A percentile compares a stretch with the other conserved stretches of the same genome.
These are phyloP conservation scores for Abscondita cerata DNA, from an alignment of 2,888 invertebrate species.

Conservation along the genomic window DNA sequence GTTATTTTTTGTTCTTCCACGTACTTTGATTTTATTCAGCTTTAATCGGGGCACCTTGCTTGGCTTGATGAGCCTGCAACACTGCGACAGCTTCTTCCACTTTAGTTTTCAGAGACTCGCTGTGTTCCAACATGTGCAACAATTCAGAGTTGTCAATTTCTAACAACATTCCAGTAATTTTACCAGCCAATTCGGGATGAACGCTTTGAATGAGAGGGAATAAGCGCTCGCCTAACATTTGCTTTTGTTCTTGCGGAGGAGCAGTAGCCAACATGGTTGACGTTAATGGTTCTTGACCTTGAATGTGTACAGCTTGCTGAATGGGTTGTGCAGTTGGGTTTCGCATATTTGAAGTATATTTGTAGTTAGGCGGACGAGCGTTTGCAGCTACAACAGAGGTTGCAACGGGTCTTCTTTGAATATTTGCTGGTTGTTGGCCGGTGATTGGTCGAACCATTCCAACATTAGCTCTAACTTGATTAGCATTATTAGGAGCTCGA, in stretches of 20 bases:
- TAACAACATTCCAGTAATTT: slow-evolving; percentile 98
- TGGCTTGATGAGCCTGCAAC: slow-evolving; percentile 95
- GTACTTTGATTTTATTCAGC: slow-evolving; percentile 21
- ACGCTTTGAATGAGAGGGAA: slow-evolving; percentile 96
- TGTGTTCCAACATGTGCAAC: slow-evolving; percentile 96
- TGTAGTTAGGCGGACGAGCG: slow-evolving; percentile 80
- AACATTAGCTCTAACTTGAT: slow-evolving; percentile 73
- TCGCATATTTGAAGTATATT: slow-evolving; percentile 90
- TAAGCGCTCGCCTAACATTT: slow-evolving; percentile 97
- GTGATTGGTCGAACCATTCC: slow-evolving; percentile 85
- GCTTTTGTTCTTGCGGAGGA: slow-evolving; percentile 96
- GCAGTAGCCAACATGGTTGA: slow-evolving; percentile 96
- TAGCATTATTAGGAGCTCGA: slow-evolving; percentile 57
- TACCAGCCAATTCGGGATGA: slow-evolving; percentile 93
- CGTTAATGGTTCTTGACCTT: slow-evolving; percentile 95
- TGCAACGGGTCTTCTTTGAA: slow-evolving; percentile 68
- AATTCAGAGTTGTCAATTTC: slow-evolving; percentile 99
- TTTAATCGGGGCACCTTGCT: slow-evolving; percentile 71
- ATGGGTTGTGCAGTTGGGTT: slow-evolving; percentile 77
- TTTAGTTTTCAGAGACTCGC: slow-evolving; percentile 94
- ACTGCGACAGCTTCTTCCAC: slow-evolving; percentile 98
- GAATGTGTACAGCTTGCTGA: slow-evolving; percentile 86
- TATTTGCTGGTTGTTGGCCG: slow-evolving; percentile 78
- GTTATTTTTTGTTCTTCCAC: not conserved
- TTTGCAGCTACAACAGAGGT: slow-evolving; percentile 72